Conservation (phyloP, 2,888 invertebrate genomes). For the Beris chalybata region DNA sequence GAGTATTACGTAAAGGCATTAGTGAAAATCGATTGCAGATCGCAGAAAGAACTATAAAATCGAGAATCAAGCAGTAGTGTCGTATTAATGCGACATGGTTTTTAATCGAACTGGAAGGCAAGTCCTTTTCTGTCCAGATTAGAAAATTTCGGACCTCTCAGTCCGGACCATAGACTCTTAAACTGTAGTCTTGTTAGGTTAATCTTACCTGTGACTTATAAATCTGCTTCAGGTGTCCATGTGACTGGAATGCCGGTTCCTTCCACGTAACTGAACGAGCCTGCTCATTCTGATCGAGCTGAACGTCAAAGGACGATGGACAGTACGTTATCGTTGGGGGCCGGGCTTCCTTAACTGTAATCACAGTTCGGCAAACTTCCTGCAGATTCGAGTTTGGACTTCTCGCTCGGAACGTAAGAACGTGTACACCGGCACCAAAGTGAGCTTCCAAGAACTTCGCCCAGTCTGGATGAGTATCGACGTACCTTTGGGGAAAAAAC, state of each 20-base stretch:
- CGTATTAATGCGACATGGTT: too few species aligned
- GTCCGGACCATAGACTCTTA: too few species aligned
- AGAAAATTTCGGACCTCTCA: too few species aligned
- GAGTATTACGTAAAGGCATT: too few species aligned
- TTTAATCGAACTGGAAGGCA: too few species aligned
- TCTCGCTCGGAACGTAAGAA: conserved; percentile 63
- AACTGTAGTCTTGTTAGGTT: too few species aligned
- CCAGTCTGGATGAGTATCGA: conserved; percentile 65
- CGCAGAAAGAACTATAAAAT: too few species aligned
- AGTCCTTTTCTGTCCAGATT: too few species aligned
- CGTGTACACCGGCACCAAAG: conserved; percentile 62
- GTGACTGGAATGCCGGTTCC: conserved; percentile 66
- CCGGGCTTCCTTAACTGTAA: conserved; percentile 63
- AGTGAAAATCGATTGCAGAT: too few species aligned
- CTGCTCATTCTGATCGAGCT: conserved; percentile 59
- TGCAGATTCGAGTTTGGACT: conserved; percentile 61
- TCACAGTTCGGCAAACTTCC: conserved; percentile 63
- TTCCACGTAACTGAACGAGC: conserved; percentile 64
- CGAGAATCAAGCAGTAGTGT: too few species aligned
- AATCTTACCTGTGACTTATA: conserved; percentile 64
- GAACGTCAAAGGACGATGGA: conserved; percentile 64
- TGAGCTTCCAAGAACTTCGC: conserved; percentile 63
- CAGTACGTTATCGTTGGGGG: conserved; percentile 62
- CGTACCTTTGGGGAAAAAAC: conserved; percentile 56
- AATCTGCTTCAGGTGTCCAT: conserved; percentile 60